Evolutionary conservation across 2,113 vertebrate species (phyloP), one percentile per base, ranked within the genome.

Genomic region (Rhea pennata): DNA sequence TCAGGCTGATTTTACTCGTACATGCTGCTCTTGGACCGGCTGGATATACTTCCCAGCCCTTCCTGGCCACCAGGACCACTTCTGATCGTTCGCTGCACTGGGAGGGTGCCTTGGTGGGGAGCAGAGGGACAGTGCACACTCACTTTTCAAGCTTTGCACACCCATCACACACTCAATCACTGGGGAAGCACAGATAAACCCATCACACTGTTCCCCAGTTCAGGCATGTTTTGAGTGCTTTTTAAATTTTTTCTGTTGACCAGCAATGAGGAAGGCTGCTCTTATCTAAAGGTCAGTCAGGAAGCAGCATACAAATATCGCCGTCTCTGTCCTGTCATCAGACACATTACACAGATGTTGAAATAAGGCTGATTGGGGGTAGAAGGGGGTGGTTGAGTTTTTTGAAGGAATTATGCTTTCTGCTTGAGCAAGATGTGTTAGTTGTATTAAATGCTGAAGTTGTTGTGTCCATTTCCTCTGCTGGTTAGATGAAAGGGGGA

Each of bases 101-200:
- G 0, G 2, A 33, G 42, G 31, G 42, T 84, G 31, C 42, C 62
- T 78, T 24, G 16, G 0, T 1, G 0, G 33, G 22, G 5, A 70
- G 33, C 40, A 8, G 33, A 64, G 50, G 40, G 29, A 36, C 54
- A 66, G 22, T 0, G 3, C 50, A 54, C 46, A 16, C 19, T 69
- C 3, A 1, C 13, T 16, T 59, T 84, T 86, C 59, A 22, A 81
- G 46, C 39, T 87, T 89, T 33, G 23, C 1, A 1, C 27, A 29
- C 87, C 51, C 27, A 29, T 89, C 51, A 56, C 51, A 84, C 42
- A 46, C 31, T 15, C 4, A 0, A 56, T 53, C 7, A 15, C 11
- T 21, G 42, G 31, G 50, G 65, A 72, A 80, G 65, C 2, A 3
- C 73, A 70, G 36, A n/a, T 1, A 0, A 19, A 36, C 58, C 44